Base-by-base conservation (phyloP, 2,797 vertebrate species). In the Salarias fasciatus region DNA sequence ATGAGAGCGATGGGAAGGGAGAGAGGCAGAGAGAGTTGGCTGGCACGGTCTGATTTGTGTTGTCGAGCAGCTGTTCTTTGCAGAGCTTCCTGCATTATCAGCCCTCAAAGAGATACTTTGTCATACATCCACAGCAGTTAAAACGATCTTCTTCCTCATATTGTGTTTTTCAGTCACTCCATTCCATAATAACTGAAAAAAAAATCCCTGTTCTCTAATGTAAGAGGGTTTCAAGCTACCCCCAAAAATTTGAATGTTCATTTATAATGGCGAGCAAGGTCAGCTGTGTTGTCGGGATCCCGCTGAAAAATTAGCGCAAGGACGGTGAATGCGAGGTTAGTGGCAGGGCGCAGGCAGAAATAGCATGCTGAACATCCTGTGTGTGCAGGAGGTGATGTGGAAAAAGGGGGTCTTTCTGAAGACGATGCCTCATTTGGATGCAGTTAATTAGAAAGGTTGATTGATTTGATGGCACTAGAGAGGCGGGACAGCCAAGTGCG, bases 361-460 rank as follows among this genome's bases (percentile, higher is more conserved):
- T 75, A 84, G 60, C 72, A 59, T 6, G 8, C 46, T 46, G 12
- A 47, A 13, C 69, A 77, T 61, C 47, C 35, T 62, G 60, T 72
- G 67, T 53, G 63, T 28, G 64, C 46, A 53, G 11, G 80, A 75
- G 73, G 70, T 72, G 77, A 74, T 67, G 78, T 70, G 76, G 72
- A 81, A 86, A 80, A 75, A 38, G 30, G 41, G 59, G 60, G 11
- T 55, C 62, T 77, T 83, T 85, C 77, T 58, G 42, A 44, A 50
- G 54, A 70, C 31, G 53, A 66, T 46, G 80, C 75, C 78, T 89
- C 81, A 90, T 92, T 92, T 91, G 85, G 88, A 87, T 87, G 86
- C 85, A 80, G 89, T 89, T 91, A 93, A 92, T 92, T 88, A 92
- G 88, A 80, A 79, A 80, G 83, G 87, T 72, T 89, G 91, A 92